Base-by-base conservation (phyloP, 2,888 invertebrate genomes). In the Falcaria lacertinaria region DNA sequence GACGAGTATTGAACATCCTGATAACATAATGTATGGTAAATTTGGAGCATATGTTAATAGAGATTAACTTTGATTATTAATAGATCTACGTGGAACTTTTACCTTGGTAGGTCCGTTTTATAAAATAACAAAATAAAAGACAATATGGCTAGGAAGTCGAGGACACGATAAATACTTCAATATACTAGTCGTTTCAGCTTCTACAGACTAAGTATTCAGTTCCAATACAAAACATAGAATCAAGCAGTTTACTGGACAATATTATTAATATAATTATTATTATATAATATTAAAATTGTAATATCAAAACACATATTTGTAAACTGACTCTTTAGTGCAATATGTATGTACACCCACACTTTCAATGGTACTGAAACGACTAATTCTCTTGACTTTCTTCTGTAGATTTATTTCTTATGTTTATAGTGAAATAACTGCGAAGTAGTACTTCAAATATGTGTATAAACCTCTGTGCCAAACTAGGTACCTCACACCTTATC, bases 401-500 rank as follows among this genome's bases (percentile, higher is more conserved):
- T 44, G 42, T 42, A 51, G 35, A 48, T 56, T 47, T 43, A 33
- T 41, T 43, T 37, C 42, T 53, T 47, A 28, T 41, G 50, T 55
- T 52, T 25, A 41, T 42, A 42, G 35, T 51, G 50, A 53, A 51
- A 52, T 42, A 45, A 47, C 49, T 5, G 45, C 44, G 44, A 45
- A 47, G 39, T 49, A 50, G 37, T 49, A 39, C 50, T 61, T 58
- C 47, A 39, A 48, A 59, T 44, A 50, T 45, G 41, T 43, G 39
- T 34, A 34, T 34, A 53, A 62, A 79, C 69, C 69, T 67, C 64
- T 84, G 88, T 88, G 88, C 88, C 88, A 88, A 88, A 85, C 69
- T 78, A 78, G 74, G 74, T 76, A 74, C 71, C 69, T 68, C 64
- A 67, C 64, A 54, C 50, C 56, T 54, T 50, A 50, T 57, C 54